A percentile compares a stretch with the other conserved stretches of the same genome.
phyloP scores from a whole-genome alignment of 1,140 invertebrate genomes.

The Cardiocondyla obscurior region DNA sequence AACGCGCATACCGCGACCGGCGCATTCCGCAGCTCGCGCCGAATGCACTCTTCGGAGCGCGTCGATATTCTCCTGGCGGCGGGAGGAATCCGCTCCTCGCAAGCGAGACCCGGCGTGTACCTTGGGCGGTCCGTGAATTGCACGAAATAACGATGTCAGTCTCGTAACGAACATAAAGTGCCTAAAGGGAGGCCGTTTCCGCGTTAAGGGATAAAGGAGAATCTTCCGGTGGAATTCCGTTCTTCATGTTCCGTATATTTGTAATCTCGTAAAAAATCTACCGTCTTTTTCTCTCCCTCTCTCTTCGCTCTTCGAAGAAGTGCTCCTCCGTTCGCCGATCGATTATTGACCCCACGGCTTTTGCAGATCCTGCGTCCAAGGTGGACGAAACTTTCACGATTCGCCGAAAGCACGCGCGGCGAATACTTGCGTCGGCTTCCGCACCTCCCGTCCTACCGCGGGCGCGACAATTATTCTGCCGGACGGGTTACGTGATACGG shows the following conservation, averaged over 20 bases:
- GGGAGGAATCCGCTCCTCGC: background rate
- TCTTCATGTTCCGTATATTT: slow-evolving; percentile 43
- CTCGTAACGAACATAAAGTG: slow-evolving; percentile 70
- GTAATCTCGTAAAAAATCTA: slow-evolving; percentile 49
- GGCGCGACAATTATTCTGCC: slow-evolving; percentile 66
- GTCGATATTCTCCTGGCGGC: slow-evolving; percentile 21
- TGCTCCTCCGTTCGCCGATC: slow-evolving; percentile 3
- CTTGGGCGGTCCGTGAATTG: slow-evolving; percentile 68
- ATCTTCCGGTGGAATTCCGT: background rate
- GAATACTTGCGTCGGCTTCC: slow-evolving; percentile 55
- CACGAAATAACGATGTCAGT: slow-evolving; percentile 71
- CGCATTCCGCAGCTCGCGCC: slow-evolving; percentile 60
- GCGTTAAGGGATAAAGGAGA: slow-evolving; percentile 30
- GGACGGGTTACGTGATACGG: background rate
- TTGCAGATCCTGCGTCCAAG: background rate
- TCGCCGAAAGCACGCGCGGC: slow-evolving; percentile 6
- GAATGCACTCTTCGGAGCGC: slow-evolving; percentile 61
- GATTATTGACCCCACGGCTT: slow-evolving; percentile 33
- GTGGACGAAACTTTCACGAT: slow-evolving; percentile 70
- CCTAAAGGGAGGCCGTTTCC: slow-evolving; percentile 14
- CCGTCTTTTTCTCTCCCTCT: background rate
- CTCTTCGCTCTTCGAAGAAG: background rate
- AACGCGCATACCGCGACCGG: slow-evolving; percentile 36
- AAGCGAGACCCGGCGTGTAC: slow-evolving; percentile 29
- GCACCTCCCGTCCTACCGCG: slow-evolving; percentile 16